Conservation (phyloP, 2,113 vertebrate genomes). For the Callaeas wilsoni region DNA sequence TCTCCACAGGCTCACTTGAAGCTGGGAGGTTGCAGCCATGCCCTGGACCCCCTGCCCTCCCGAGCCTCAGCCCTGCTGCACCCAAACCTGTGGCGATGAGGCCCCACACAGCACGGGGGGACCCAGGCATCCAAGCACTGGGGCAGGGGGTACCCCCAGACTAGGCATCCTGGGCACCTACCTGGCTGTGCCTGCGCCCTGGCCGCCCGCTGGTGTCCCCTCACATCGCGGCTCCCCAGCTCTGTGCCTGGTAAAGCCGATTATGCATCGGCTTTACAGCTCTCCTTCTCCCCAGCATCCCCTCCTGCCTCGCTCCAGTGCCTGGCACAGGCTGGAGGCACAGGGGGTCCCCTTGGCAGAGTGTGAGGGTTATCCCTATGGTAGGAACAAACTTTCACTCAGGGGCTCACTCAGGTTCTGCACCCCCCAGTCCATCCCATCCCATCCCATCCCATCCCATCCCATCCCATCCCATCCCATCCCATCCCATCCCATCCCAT, state of each 20-base stretch:
- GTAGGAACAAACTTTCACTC: neutral
- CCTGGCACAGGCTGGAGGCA: neutral
- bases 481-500: too few relatives aligned
- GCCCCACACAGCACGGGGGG: accelerated
- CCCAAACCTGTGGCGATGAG: accelerated
- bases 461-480: too few relatives aligned
- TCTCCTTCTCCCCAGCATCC: neutral
- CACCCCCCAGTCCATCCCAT: too few relatives aligned
- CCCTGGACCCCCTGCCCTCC: neutral
- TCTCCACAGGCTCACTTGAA: neutral
- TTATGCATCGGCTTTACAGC: neutral
- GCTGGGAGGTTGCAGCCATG: neutral
- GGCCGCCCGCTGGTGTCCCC: neutral
- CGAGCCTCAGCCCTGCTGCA: neutral
- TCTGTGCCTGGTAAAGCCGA: constrained; percentile 15
- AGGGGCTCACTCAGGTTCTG: neutral
- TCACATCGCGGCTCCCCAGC: neutral
- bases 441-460: too few relatives aligned
- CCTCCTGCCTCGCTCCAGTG: neutral
- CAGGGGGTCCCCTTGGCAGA: neutral
- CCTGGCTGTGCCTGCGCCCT: neutral
- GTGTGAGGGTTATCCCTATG: accelerated
- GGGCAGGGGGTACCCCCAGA: neutral
- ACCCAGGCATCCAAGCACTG: neutral
- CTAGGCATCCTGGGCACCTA: neutral